phyloP scores from a whole-genome alignment of 2,113 vertebrate genomes.

The Ginglymostoma cirratum region DNA sequence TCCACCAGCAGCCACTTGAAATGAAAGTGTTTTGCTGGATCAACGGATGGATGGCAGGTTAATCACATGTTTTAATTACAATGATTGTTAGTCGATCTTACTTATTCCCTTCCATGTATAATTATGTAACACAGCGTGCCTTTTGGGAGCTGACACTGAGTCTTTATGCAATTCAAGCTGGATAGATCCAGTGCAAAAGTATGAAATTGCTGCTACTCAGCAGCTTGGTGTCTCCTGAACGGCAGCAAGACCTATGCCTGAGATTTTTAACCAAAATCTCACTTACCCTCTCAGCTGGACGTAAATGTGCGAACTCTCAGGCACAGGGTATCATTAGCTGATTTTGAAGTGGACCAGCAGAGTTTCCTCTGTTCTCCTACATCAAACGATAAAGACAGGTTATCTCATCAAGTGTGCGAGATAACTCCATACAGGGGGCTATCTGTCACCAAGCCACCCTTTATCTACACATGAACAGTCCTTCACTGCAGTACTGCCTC shows the following conservation, averaged over 20 bases:
- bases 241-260: not conserved
- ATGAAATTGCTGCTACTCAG: conserved; percentile 43
- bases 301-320: no score
- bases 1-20: conserved; percentile 41
- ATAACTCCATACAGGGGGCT: no score
- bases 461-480: no score
- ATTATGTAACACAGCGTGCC: conserved; percentile 54
- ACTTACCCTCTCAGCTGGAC: not conserved
- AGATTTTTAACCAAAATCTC: not conserved
- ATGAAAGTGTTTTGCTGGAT: conserved; percentile 42
- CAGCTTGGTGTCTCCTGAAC: not conserved
- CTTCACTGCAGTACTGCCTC: no score
- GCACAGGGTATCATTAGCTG: no score
- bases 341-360: not conserved
- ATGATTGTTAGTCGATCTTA: conserved; percentile 60
- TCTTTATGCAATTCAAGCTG: conserved; percentile 56
- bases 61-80: conserved; percentile 56
- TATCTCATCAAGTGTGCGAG: not conserved
- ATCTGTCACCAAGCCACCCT: no score
- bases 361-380: not conserved
- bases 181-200: conserved; percentile 57
- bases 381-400: not conserved
- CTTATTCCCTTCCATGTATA: conserved; percentile 56
- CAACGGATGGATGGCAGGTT: conserved; percentile 44
- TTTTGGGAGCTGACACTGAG: conserved; percentile 54